A percentile compares a stretch with the other conserved stretches of the same genome.
These are phyloP conservation scores for Oasisia sp. DNA, from an alignment of 2,888 invertebrate genomes.

Conservation along the genomic window DNA sequence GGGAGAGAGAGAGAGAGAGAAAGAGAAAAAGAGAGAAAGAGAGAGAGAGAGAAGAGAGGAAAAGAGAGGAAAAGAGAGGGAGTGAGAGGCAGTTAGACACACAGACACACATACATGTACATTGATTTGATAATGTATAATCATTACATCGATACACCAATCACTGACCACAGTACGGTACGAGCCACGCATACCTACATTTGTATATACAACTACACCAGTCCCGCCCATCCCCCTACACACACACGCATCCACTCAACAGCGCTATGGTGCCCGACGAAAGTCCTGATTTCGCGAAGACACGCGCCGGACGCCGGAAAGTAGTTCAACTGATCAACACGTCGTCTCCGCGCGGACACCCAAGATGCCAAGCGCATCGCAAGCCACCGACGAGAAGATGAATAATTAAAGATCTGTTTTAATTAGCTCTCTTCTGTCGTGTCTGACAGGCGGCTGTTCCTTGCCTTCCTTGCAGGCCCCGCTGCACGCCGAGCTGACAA, in stretches of 20 bases:
- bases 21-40: too few relatives aligned
- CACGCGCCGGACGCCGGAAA: not conserved
- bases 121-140: too few relatives aligned
- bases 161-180: too few relatives aligned
- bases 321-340: not conserved
- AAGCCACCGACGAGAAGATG: not conserved
- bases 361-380: not conserved
- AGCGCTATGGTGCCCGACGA: not conserved
- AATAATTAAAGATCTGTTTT: constrained; percentile 17
- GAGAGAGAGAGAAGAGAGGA: too few relatives aligned
- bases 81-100: too few relatives aligned
- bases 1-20: too few relatives aligned
- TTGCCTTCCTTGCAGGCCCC: not conserved
- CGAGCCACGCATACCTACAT: too few relatives aligned
- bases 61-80: too few relatives aligned
- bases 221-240: not conserved
- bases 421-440: not conserved
- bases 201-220: too few relatives aligned
- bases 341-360: not conserved
- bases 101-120: too few relatives aligned
- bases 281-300: not conserved
- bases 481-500: not conserved
- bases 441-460: not conserved
- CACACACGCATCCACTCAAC: not conserved
- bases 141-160: too few relatives aligned